Conservation (phyloP, 2,888 invertebrate genomes). For the Tipula helvola region DNA sequence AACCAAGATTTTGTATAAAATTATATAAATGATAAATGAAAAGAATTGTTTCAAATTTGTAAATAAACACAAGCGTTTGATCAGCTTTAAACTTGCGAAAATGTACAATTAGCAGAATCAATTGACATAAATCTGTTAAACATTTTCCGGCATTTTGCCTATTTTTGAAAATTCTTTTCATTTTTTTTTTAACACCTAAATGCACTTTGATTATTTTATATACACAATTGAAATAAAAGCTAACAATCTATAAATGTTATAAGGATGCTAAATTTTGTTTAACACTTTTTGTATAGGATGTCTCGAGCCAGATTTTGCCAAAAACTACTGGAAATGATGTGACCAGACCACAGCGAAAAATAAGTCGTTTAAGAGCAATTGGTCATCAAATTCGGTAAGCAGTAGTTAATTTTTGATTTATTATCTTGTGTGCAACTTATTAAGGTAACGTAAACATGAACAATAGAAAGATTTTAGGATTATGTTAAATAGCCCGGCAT, state of each 20-base stretch:
- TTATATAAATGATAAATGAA: neutral
- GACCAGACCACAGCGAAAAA: conserved; percentile 44
- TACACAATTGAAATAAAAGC: neutral
- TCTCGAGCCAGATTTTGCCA: conserved; percentile 47
- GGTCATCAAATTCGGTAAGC: conserved; percentile 63
- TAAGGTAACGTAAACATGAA: too few relatives aligned
- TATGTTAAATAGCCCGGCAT: too few relatives aligned
- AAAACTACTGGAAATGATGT: conserved; percentile 41
- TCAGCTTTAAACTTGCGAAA: neutral
- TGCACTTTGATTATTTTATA: neutral
- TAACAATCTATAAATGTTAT: neutral
- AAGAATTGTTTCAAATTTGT: neutral
- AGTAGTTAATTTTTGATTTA: conserved; percentile 14
- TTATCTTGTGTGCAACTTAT: too few relatives aligned
- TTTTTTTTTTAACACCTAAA: neutral
- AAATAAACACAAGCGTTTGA: neutral
- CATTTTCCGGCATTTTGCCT: neutral
- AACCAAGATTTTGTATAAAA: neutral
- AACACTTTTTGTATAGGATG: conserved; percentile 36
- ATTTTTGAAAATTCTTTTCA: neutral
- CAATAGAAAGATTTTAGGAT: too few relatives aligned
- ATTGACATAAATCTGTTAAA: too few relatives aligned
- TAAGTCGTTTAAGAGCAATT: conserved; percentile 56
- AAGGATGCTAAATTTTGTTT: neutral
- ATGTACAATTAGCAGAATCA: too few relatives aligned